phyloP scores from a whole-genome alignment of 2,113 vertebrate genomes.

The Eulacestoma nigropectus region DNA sequence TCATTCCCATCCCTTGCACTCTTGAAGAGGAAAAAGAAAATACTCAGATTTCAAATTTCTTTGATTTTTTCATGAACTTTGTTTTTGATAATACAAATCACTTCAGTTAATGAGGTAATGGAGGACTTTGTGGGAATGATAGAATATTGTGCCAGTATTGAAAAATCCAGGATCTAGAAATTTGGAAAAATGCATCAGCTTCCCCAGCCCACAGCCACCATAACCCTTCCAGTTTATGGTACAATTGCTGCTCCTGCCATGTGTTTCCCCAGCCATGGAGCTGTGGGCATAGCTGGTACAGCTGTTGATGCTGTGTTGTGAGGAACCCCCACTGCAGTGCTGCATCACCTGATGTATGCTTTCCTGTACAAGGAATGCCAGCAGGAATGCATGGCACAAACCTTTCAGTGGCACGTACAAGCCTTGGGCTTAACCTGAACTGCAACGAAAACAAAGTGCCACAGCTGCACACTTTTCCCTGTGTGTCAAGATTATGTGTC shows the following conservation, averaged over 20 bases:
- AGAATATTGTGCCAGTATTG: not conserved
- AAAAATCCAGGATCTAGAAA: not conserved
- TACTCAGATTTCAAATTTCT: not conserved
- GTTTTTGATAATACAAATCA: not conserved
- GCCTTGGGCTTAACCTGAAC: not conserved
- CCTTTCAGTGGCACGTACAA: not conserved
- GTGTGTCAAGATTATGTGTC: not conserved
- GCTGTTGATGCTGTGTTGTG: not conserved
- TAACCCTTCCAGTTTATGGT: not conserved
- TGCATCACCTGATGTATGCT: rapidly evolving
- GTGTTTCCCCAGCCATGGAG: rapidly evolving
- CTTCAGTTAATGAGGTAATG: not conserved
- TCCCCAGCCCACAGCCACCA: not conserved
- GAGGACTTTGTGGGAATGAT: not conserved
- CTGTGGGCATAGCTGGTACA: no score
- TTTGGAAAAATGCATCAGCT: not conserved
- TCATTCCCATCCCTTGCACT: not conserved
- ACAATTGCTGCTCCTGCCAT: rapidly evolving
- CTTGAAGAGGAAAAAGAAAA: not conserved
- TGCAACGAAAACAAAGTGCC: not conserved
- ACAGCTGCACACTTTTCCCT: not conserved
- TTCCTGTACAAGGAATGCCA: not conserved
- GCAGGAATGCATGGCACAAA: not conserved
- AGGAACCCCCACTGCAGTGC: not conserved
- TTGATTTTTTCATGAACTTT: not conserved